A percentile compares a stretch with the other conserved stretches of the same genome.
These are phyloP conservation scores for Latheticus oryzae DNA, from an alignment of 2,888 invertebrate genomes.

Conservation along the genomic window DNA sequence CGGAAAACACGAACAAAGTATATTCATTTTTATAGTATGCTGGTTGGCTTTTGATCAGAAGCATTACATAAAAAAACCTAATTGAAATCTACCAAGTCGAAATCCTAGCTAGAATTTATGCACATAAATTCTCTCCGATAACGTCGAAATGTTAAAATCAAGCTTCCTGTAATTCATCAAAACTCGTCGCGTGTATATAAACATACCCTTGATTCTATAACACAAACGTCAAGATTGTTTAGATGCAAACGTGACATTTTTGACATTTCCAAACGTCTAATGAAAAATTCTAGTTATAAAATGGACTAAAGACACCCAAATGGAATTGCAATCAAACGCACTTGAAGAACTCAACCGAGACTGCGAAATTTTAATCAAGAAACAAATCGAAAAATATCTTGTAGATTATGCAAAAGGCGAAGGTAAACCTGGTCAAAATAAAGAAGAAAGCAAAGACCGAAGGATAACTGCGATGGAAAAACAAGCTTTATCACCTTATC, in stretches of 20 bases:
- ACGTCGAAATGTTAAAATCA: background rate
- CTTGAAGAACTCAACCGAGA: constrained; percentile 31
- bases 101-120: no score
- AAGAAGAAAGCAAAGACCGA: background rate
- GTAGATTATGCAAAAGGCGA: constrained; percentile 8
- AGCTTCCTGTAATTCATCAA: constrained; percentile 5
- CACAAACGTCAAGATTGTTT: no score
- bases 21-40: no score
- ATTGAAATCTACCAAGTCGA: background rate
- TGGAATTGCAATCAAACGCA: constrained; percentile 7
- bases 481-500: background rate
- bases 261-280: constrained; percentile 1
- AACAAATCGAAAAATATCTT: constrained; percentile 7
- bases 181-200: no score
- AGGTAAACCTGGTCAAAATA: background rate
- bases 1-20: no score
- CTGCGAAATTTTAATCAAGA: constrained; percentile 25
- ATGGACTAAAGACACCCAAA: constrained; percentile 7
- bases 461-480: background rate
- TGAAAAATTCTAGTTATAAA: constrained; percentile 22
- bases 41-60: no score
- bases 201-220: background rate
- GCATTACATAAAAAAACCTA: no score
- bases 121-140: constrained; percentile 1
- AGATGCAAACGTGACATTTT: constrained; percentile 14